Base-by-base conservation (phyloP, 2,797 vertebrate genomes). In the Neomorphus geoffroyi region DNA sequence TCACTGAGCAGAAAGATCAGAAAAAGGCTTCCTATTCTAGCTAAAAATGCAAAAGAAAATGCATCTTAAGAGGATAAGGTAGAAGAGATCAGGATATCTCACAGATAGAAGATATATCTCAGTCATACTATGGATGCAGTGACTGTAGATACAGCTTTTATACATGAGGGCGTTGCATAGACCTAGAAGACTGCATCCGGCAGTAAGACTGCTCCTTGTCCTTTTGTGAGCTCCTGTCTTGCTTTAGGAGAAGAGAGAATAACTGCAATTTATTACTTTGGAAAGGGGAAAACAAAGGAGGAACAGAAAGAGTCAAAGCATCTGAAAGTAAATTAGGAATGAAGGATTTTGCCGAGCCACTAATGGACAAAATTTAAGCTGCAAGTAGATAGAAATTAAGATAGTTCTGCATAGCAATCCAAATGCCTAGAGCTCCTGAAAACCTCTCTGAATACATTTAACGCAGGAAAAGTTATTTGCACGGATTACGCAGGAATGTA, bases 231-330 rank as follows among this genome's bases (percentile, higher is more conserved):
- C 41, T 73, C 39, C 51, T 43, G n/a, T 70, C 71, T 62, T 5
- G 18, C 67, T 96, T 79, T 48, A 89, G 83, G 66, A 86, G 62
- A 84, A 70, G 84, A 85, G 19, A 27, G n/a, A 87, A 77, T 58
- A 84, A 41, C 71, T 87, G 64, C 56, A 70, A 66, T 87, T 91
- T 88, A 65, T 70, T 88, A 22, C 46, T 66, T 26, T 56, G 39
- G 62, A 81, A 88, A 92, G 74, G 66, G 8, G 43, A 92, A 80
- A 58, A 75, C 7, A 19, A 51, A 72, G 33, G 50, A 90, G 35
- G 39, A 79, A 69, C 45, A 71, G 51, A 78, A 60, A 74, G 37
- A 75, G 30, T 61, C 46, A 81, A 84, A 81, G 27, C 17, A 18
- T 23, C 80, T 62, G 78, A 54, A 93, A 72, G 24, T 66, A 77